Evolutionary conservation across 1,140 invertebrate species (phyloP), one percentile per base, ranked within the genome.

Genomic region (Leptinotarsa lineolata): DNA sequence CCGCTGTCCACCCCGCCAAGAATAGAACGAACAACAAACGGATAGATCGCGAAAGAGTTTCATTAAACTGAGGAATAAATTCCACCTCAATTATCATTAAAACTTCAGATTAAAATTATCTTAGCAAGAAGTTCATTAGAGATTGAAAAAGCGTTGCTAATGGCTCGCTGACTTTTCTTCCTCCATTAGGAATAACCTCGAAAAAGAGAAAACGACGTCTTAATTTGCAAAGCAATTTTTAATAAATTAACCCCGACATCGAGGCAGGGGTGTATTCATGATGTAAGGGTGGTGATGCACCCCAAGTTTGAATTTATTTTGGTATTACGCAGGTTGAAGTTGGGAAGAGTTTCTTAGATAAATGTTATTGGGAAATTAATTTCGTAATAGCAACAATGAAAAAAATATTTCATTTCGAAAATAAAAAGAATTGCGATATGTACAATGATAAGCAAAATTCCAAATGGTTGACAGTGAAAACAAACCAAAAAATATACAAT

Each of bases 201-300:
- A 66, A 54, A 54, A 66, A 66, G 64, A 24, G 30, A n/a, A 39
- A 66, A 66, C 64, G 64, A 66, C 21, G 22, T 66, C 64, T 66
- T 66, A 66, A 66, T 66, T 66, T 39, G 64, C 64, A 24, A 66
- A 66, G 64, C 64, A 66, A 66, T 66, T 66, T 66, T 66, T 66
- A 24, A 66, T 66, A 66, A 66, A 66, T 66, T 45, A 66, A 66
- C 21, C 30, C 64, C 30, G 48, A 18, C 48, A n/a, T 54, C 4
- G 48, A 8, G 11, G 30, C 30, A 39, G 30, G 30, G 30, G 8
- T 39, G 30, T 39, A 39, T 39, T 39, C 30, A 39, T 8, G 30
- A 39, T 39, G 11, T 39, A 39, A 39, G 30, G 30, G 30, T 11
- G n/a, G n/a, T n/a, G n/a, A n/a, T n/a, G n/a, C n/a, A n/a, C n/a